These are phyloP conservation scores for Lepisosteus oculatus DNA, from an alignment of 2,113 vertebrate species.

Conservation along the genomic window DNA sequence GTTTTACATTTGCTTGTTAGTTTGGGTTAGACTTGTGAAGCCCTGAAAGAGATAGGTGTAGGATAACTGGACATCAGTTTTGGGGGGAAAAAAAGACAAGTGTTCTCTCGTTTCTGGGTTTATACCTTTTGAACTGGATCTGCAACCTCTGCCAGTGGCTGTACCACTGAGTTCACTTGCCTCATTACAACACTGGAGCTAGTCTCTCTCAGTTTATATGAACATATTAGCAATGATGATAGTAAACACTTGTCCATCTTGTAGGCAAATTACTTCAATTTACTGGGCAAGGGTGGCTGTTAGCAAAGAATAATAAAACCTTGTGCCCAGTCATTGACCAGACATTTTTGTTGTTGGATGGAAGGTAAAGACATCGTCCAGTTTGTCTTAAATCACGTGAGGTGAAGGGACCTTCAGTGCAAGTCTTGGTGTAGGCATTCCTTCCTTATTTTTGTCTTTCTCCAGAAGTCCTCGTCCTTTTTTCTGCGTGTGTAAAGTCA, in stretches of 20 bases:
- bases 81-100: no score
- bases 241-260: background rate
- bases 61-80: no score
- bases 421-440: conserved; percentile 66
- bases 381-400: conserved; percentile 44
- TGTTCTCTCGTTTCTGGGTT: no score
- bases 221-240: no score
- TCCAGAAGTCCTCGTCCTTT: conserved; percentile 51
- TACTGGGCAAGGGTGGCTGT: background rate
- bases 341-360: background rate
- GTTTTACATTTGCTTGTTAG: conserved; percentile 56
- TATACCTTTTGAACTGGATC: no score
- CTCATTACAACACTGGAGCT: no score
- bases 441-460: conserved; percentile 48
- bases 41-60: conserved; percentile 50
- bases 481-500: conserved; percentile 48
- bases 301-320: background rate
- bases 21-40: conserved; percentile 61
- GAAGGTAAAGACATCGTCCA: conserved; percentile 38
- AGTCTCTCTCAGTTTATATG: no score
- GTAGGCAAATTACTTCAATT: background rate
- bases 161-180: no score
- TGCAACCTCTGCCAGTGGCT: no score
- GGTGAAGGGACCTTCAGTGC: conserved; percentile 50
- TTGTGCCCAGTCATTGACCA: conserved; percentile 8